Percentiles rank a stretch among this genome's conserved stretches.
Evolutionary conservation across 2,888 invertebrate species (phyloP).

Genomic region (Pocota personata): DNA sequence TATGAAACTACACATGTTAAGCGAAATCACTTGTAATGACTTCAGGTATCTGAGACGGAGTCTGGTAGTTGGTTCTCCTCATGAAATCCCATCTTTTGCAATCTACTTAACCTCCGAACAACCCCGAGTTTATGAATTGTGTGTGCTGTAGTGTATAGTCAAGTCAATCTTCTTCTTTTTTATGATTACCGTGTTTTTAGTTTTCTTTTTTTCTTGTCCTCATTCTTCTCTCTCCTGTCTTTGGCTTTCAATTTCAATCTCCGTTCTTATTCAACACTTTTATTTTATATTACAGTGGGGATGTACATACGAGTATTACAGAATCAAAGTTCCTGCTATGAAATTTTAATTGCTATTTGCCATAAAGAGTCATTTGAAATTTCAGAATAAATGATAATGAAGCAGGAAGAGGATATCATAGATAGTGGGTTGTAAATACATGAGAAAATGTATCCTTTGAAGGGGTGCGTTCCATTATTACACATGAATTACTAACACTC

Average conservation of each 20-base stretch:
- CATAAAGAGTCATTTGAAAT: conserved; percentile 35
- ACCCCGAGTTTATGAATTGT: conserved; percentile 56
- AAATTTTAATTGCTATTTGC: conserved; percentile 64
- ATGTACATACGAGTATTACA: background rate
- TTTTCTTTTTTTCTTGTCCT: no score
- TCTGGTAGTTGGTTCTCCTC: conserved; percentile 7
- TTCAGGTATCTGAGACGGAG: conserved; percentile 46
- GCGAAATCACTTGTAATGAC: conserved; percentile 72
- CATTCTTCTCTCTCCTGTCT: background rate
- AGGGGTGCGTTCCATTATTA: background rate
- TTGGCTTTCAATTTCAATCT: conserved; percentile 59
- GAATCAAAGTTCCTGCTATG: conserved; percentile 52
- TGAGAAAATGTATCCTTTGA: background rate
- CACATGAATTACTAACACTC: no score
- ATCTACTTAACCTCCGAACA: conserved; percentile 65
- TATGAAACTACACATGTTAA: conserved; percentile 71
- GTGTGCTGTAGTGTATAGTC: background rate
- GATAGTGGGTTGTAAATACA: background rate
- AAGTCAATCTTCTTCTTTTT: conserved; percentile 31
- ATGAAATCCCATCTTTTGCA: conserved; percentile 55
- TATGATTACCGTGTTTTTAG: no score
- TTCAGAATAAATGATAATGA: conserved; percentile 24
- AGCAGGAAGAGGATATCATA: background rate
- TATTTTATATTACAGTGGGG: background rate
- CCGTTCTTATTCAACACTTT: conserved; percentile 37